These are phyloP conservation scores for Hydropsyche betteni DNA, from an alignment of 2,888 invertebrate species.

Conservation along the genomic window DNA sequence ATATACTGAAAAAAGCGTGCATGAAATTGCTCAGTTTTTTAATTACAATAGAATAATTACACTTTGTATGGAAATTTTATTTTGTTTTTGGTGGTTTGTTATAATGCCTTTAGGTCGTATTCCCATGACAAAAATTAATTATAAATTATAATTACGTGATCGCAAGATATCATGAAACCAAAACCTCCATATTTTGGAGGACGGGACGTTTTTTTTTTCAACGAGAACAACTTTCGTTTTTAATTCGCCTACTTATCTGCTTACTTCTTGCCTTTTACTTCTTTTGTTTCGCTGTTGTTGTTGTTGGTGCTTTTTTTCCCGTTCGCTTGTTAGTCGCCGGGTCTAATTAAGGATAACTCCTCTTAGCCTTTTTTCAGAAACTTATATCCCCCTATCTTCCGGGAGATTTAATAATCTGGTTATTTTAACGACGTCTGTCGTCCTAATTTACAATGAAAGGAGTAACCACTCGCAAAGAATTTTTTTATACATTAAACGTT, in stretches of 20 bases:
- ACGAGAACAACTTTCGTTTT: slow-evolving; percentile 21
- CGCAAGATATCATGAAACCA: slow-evolving; percentile 5
- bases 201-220: neutral
- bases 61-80: too few species aligned
- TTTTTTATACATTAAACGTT: neutral
- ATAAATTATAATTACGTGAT: slow-evolving; percentile 27
- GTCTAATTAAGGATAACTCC: slow-evolving; percentile 29
- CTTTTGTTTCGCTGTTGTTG: slow-evolving; percentile 21
- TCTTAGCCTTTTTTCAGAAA: neutral
- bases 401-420: slow-evolving; percentile 28
- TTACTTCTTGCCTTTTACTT: slow-evolving; percentile 26
- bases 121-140: slow-evolving; percentile 8
- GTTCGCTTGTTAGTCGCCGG: slow-evolving; percentile 23
- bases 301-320: slow-evolving; percentile 12
- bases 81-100: too few species aligned
- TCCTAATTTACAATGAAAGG: slow-evolving; percentile 26
- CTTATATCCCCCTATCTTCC: slow-evolving; percentile 29
- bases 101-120: too few species aligned
- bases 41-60: too few species aligned
- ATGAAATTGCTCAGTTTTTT: too few species aligned
- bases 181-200: neutral
- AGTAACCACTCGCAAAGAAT: slow-evolving; percentile 1
- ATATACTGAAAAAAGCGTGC: too few species aligned
- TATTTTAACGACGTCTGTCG: slow-evolving; percentile 13
- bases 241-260: slow-evolving; percentile 26